Evolutionary conservation across 1,140 invertebrate genomes (phyloP).

Genomic region (Gonioctena quinquepunctata): DNA sequence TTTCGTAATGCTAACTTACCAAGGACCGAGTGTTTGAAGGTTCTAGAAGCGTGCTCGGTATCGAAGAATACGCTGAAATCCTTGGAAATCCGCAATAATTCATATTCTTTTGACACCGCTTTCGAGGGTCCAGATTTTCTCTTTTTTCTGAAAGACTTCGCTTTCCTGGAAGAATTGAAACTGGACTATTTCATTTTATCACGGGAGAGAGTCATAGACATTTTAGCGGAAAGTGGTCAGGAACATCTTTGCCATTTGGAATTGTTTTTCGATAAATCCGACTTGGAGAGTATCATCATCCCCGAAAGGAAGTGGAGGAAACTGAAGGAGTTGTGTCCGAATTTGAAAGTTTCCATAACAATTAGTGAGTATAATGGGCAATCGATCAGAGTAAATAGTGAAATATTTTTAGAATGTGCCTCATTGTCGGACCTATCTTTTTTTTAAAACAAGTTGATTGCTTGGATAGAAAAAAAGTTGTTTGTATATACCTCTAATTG

Average conservation of each 20-base stretch:
- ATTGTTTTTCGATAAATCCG: constrained; percentile 12
- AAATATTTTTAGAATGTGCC: no score
- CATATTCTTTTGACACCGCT: constrained; percentile 9
- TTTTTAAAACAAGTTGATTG: no score
- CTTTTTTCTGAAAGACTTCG: constrained; percentile 2
- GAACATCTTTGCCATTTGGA: background rate
- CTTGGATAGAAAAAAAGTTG: no score
- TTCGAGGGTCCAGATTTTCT: constrained; percentile 10
- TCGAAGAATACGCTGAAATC: background rate
- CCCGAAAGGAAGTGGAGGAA: constrained; percentile 11
- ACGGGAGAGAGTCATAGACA: constrained; percentile 5
- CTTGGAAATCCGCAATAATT: constrained; percentile 16
- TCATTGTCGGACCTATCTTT: no score
- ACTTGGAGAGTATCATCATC: constrained; percentile 13
- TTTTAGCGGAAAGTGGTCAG: constrained; percentile 3
- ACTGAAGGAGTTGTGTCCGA: constrained; percentile 9
- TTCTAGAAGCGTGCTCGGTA: background rate
- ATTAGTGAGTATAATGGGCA: constrained; percentile 14
- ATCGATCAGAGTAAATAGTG: no score
- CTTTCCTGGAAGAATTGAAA: background rate
- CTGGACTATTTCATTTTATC: constrained; percentile 18
- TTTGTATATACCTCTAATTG: no score
- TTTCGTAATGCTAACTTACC: constrained; percentile 15
- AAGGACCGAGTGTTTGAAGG: constrained; percentile 1
- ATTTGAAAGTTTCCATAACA: constrained; percentile 15